Percentiles rank a stretch among this genome's conserved stretches.
Evolutionary conservation across 2,888 invertebrate genomes (phyloP).

Genomic region (Schizaphis graminum): DNA sequence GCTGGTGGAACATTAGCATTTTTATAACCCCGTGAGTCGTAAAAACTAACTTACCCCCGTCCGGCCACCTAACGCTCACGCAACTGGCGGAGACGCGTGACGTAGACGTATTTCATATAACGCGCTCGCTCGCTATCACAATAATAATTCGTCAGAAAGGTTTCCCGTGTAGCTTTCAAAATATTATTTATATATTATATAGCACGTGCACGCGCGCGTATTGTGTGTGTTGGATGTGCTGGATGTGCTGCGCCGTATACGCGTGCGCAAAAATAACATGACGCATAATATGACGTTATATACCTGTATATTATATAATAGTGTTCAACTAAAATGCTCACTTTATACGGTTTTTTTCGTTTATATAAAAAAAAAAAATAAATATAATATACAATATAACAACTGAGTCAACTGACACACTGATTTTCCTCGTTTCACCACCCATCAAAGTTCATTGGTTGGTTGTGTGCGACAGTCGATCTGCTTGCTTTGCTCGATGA

Average conservation of each 20-base stretch:
- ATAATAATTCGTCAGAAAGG: conserved; percentile 42
- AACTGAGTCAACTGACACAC: not conserved
- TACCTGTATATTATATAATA: not conserved
- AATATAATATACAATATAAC: not conserved
- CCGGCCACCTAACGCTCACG: not conserved
- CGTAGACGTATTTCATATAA: conserved; percentile 24
- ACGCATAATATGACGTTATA: not conserved
- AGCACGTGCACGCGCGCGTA: not conserved
- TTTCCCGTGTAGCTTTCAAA: conserved; percentile 52
- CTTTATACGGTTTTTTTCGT: not conserved
- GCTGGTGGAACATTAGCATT: not conserved
- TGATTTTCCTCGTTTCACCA: not conserved
- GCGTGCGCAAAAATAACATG: not conserved
- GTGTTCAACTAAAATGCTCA: not conserved
- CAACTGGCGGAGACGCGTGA: not conserved
- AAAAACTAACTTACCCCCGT: not conserved
- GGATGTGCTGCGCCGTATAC: not conserved
- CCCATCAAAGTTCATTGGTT: not conserved
- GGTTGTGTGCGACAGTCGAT: not conserved
- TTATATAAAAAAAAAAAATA: no score
- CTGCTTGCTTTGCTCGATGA: not conserved
- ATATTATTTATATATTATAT: conserved; percentile 5
- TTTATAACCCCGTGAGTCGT: not conserved
- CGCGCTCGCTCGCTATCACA: not conserved
- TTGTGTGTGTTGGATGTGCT: not conserved